Percentiles rank a stretch among this genome's conserved stretches.
These are phyloP conservation scores for Apeira syringaria DNA, from an alignment of 2,888 invertebrate genomes.

Conservation along the genomic window DNA sequence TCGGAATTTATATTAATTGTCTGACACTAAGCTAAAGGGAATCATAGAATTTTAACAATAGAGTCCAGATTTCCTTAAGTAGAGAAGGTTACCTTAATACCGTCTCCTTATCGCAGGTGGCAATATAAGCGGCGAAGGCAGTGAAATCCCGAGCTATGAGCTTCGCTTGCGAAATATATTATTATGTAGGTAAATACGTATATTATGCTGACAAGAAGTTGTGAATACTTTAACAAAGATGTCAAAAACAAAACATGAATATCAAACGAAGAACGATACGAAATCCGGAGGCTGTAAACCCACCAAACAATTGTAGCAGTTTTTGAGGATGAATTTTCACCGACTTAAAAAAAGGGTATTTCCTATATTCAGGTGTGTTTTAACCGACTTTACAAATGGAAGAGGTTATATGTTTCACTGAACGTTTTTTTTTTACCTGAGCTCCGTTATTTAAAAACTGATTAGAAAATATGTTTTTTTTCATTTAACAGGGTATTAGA, in stretches of 20 bases:
- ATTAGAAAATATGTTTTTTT: too few species aligned
- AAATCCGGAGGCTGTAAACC: slow-evolving; percentile 21
- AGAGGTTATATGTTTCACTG: too few species aligned
- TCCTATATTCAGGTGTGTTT: too few species aligned
- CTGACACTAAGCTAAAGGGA: slow-evolving; percentile 25
- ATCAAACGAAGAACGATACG: slow-evolving; percentile 28
- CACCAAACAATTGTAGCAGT: background rate
- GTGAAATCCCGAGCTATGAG: slow-evolving; percentile 53
- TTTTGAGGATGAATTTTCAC: background rate
- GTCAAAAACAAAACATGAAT: slow-evolving; percentile 31
- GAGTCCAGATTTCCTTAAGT: slow-evolving; percentile 34
- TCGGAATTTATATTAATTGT: slow-evolving; percentile 49
- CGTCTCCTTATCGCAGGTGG: slow-evolving; percentile 60
- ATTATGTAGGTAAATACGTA: slow-evolving; percentile 38
- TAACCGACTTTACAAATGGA: too few species aligned
- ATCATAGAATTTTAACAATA: slow-evolving; percentile 24
- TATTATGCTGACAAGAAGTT: slow-evolving; percentile 48
- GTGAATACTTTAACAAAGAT: slow-evolving; percentile 28
- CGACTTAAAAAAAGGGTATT: too few species aligned
- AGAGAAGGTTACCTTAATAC: slow-evolving; percentile 41
- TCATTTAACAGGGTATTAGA: too few species aligned
- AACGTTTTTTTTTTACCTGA: too few species aligned
- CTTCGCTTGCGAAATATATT: slow-evolving; percentile 29
- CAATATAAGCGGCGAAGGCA: slow-evolving; percentile 51
- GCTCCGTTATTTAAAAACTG: too few species aligned